Conservation (phyloP, 2,888 invertebrate species). For the Psococerastis gibbosa region DNA sequence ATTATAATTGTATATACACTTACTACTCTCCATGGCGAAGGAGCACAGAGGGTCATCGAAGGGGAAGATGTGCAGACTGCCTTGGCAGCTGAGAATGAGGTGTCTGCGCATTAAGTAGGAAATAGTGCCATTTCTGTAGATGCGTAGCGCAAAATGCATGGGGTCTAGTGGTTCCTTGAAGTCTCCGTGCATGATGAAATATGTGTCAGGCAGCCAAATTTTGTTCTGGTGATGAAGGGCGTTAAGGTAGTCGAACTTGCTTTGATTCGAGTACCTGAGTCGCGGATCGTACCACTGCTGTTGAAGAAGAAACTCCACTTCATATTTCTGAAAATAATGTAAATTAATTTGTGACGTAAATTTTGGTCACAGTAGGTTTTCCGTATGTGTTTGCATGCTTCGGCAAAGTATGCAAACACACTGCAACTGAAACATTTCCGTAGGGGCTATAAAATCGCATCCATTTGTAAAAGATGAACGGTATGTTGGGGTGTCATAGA, state of each 20-base stretch:
- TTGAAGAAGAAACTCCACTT: constrained; percentile 83
- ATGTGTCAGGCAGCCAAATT: constrained; percentile 87
- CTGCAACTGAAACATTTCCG: no score
- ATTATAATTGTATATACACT: no score
- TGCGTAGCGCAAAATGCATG: constrained; percentile 80
- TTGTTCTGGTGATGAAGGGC: constrained; percentile 84
- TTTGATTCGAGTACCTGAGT: constrained; percentile 71
- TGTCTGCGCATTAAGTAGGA: constrained; percentile 86
- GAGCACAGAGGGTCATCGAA: constrained; percentile 91
- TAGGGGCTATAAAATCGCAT: no score
- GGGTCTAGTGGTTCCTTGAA: constrained; percentile 88
- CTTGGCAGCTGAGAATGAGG: constrained; percentile 82
- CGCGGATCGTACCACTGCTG: constrained; percentile 89
- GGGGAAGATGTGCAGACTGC: constrained; percentile 84
- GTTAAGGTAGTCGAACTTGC: constrained; percentile 72
- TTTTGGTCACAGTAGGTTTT: no score
- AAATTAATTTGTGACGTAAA: no score
- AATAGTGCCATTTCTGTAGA: constrained; percentile 84
- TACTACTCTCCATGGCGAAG: constrained; percentile 92
- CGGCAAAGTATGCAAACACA: no score
- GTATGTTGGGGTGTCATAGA: no score
- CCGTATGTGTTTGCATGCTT: no score
- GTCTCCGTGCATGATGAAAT: constrained; percentile 93
- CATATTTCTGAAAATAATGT: constrained; percentile 61
- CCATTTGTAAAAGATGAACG: no score